Evolutionary conservation across 2,113 vertebrate species (phyloP), one percentile per base, ranked within the genome.

Genomic region (Leucopsar rothschildi): DNA sequence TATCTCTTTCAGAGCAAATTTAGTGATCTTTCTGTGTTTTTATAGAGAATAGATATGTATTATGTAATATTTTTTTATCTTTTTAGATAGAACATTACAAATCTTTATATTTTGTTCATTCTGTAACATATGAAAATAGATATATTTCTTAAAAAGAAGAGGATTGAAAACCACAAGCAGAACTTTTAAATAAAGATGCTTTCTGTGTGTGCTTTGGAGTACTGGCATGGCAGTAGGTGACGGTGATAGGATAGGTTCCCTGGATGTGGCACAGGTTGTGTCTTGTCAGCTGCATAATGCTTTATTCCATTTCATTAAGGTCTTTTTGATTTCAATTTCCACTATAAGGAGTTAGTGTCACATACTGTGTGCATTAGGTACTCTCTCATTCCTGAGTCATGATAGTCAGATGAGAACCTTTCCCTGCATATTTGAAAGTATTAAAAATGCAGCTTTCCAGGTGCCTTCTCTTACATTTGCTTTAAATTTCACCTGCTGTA

Each of bases 141-240:
- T 1, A 1, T 35, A 1, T 65, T 2, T 68, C 1, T 63, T 4
- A 11, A 2, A 33, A 10, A 66, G 45, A 50, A 5, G 2, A 53
- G 18, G 53, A 45, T 22, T 55, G 33, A 66, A 90, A 75, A 6
- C 9, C 15, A 13, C 37, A 52, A 64, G 45, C 19, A 65, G 40
- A 27, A 29, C 60, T 72, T 77, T 64, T 10, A 59, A 0, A 0
- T 70, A 29, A 65, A 72, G 55, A 19, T 52, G 11, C 33, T 64
- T 93, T 86, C 69, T 77, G 44, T 7, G 1, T 6, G 9, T 12
- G 7, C 35, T 79, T 55, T 39, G 49, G 49, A 57, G 12, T 45
- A 8, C 29, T 65, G 64, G 22, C 25, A 1, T 75, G 66, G 28
- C 42, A 69, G 27, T 11, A 57, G 28, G 55, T 80, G 37, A 44